These are phyloP conservation scores for Pediacus dermestoides DNA, from an alignment of 2,888 invertebrate genomes.

Conservation along the genomic window DNA sequence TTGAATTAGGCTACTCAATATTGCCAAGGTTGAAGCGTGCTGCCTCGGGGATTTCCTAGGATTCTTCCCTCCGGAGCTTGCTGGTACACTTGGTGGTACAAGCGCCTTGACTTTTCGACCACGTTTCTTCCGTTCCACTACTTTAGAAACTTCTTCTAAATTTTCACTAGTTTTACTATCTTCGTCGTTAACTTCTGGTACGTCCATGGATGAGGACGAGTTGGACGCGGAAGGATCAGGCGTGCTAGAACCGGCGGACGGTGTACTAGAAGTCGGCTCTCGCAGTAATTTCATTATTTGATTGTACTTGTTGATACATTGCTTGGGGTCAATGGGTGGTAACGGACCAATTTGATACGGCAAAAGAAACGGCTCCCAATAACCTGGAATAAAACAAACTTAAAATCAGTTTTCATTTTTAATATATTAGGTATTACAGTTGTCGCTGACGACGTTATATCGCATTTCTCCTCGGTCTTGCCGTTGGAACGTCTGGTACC, in stretches of 20 bases:
- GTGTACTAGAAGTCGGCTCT: slow-evolving; percentile 40
- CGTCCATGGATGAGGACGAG: slow-evolving; percentile 24
- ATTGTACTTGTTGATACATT: slow-evolving; percentile 47
- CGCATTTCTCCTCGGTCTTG: slow-evolving; percentile 69
- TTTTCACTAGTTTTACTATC: slow-evolving; percentile 38
- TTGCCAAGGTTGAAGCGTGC: slow-evolving; percentile 83
- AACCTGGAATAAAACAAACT: slow-evolving; percentile 49
- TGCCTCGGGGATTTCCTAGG: slow-evolving; percentile 83
- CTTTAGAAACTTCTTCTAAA: slow-evolving; percentile 19
- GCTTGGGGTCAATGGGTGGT: slow-evolving; percentile 59
- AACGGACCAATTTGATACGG: slow-evolving; percentile 72
- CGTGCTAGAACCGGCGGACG: slow-evolving; percentile 37
- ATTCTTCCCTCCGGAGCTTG: slow-evolving; percentile 50
- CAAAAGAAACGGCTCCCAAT: slow-evolving; percentile 62
- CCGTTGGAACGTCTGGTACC: slow-evolving; percentile 75
- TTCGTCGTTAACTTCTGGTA: slow-evolving; percentile 34
- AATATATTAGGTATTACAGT: slow-evolving; percentile 49
- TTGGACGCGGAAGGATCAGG: slow-evolving; percentile 33
- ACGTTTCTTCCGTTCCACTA: slow-evolving; percentile 12
- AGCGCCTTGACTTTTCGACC: slow-evolving; percentile 1
- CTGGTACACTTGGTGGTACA: slow-evolving; percentile 5
- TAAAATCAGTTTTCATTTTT: slow-evolving; percentile 4
- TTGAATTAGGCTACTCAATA: slow-evolving; percentile 65
- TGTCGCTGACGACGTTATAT: slow-evolving; percentile 56
- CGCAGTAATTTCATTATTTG: slow-evolving; percentile 49